Percentiles rank a stretch among this genome's conserved stretches.
phyloP scores from a whole-genome alignment of 2,888 invertebrate genomes.

The Itoplectis maculator region DNA sequence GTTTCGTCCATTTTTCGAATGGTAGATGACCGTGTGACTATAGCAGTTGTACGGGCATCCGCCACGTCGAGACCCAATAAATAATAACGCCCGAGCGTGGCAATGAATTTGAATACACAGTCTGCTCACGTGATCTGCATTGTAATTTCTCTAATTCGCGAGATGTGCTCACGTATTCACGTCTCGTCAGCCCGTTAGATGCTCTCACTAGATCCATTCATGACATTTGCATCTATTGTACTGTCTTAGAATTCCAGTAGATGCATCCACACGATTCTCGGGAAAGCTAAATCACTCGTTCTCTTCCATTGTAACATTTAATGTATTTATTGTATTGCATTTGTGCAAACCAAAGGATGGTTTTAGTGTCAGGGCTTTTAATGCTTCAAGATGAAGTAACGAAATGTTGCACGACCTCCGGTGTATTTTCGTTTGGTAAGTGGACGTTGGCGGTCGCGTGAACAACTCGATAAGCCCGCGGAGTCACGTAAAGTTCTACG shows the following conservation, averaged over 20 bases:
- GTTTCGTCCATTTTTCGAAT: too few relatives aligned
- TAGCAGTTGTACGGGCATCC: too few relatives aligned
- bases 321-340: neutral
- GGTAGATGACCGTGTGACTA: too few relatives aligned
- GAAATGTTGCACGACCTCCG: slow-evolving; percentile 1
- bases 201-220: too few relatives aligned
- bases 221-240: too few relatives aligned
- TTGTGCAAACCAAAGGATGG: neutral
- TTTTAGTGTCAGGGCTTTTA: neutral
- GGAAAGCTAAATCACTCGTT: neutral
- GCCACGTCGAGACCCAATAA: too few relatives aligned
- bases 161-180: slow-evolving; percentile 12
- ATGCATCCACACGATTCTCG: neutral
- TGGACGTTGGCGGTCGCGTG: slow-evolving; percentile 33
- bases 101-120: slow-evolving; percentile 4
- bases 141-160: neutral
- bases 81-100: slow-evolving; percentile 15
- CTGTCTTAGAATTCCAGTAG: too few relatives aligned
- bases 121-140: slow-evolving; percentile 10
- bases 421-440: slow-evolving; percentile 4
- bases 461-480: slow-evolving; percentile 48
- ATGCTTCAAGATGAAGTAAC: neutral
- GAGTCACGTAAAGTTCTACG: slow-evolving; percentile 48
- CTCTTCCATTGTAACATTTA: neutral
- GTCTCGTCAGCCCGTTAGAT: too few relatives aligned